Conservation (phyloP, 2,888 invertebrate genomes). For the Eupithecia subumbrata region DNA sequence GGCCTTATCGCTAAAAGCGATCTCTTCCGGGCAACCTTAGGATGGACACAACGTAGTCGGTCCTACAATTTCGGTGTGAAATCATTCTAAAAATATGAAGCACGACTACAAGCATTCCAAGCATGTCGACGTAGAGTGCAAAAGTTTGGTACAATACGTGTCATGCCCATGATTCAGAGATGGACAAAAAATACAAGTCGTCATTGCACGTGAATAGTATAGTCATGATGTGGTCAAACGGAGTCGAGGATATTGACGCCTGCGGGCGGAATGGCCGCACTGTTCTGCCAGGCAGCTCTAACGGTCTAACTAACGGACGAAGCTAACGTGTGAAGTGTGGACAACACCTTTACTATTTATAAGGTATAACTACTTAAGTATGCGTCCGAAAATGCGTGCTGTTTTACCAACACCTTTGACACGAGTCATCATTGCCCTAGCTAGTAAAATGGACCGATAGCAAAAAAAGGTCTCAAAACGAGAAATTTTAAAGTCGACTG, state of each 20-base stretch:
- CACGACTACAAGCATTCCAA: background rate
- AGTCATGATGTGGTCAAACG: slow-evolving; percentile 16
- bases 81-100: background rate
- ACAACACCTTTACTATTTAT: background rate
- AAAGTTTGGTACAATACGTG: slow-evolving; percentile 19
- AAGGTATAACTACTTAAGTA: background rate
- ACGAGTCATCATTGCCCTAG: background rate
- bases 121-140: slow-evolving; percentile 13
- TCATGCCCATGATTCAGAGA: slow-evolving; percentile 33
- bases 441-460: background rate
- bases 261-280: slow-evolving; percentile 7
- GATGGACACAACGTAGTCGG: too few relatives aligned
- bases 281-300: slow-evolving; percentile 21
- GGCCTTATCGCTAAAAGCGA: too few relatives aligned
- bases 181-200: slow-evolving; percentile 27
- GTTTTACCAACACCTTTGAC: background rate
- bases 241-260: slow-evolving; percentile 18
- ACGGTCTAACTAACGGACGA: slow-evolving; percentile 27
- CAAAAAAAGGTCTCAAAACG: background rate
- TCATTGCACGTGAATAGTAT: slow-evolving; percentile 4
- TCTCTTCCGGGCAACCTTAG: too few relatives aligned
- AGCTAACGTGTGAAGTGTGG: background rate
- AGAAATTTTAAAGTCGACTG: background rate
- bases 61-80: background rate
- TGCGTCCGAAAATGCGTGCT: background rate